Percentiles rank a stretch among this genome's conserved stretches.
phyloP scores from a whole-genome alignment of 2,888 invertebrate species.

The Acleris emargana region DNA sequence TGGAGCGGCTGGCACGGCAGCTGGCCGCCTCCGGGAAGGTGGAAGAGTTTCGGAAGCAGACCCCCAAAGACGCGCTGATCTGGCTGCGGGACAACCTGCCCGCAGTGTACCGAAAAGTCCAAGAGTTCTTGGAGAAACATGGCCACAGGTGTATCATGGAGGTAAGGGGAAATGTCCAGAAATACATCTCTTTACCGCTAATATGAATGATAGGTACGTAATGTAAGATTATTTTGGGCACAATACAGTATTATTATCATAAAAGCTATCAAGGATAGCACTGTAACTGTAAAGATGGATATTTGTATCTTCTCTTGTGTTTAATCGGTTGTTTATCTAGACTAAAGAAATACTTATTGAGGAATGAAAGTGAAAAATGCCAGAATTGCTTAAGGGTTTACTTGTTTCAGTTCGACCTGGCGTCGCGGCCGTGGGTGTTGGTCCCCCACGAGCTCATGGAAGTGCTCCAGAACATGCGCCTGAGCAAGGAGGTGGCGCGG shows the following conservation, averaged over 20 bases:
- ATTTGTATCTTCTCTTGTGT: too few species aligned
- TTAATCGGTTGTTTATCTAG: too few species aligned
- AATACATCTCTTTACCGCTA: background rate
- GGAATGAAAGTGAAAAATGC: too few species aligned
- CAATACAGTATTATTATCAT: too few species aligned
- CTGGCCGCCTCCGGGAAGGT: slow-evolving; percentile 70
- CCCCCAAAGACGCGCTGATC: slow-evolving; percentile 75
- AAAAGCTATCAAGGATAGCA: too few species aligned
- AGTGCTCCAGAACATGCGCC: slow-evolving; percentile 82
- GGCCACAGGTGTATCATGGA: slow-evolving; percentile 88
- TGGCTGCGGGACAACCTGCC: slow-evolving; percentile 85
- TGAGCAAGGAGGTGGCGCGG: slow-evolving; percentile 48
- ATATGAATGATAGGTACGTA: background rate
- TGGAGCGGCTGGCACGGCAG: slow-evolving; percentile 71
- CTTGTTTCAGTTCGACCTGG: slow-evolving; percentile 85
- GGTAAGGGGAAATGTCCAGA: slow-evolving; percentile 55
- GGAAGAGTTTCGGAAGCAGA: slow-evolving; percentile 74
- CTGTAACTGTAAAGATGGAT: too few species aligned
- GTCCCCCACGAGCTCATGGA: slow-evolving; percentile 85
- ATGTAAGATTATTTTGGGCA: too few species aligned
- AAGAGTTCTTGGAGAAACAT: slow-evolving; percentile 85
- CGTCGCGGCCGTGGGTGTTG: slow-evolving; percentile 86
- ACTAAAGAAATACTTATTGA: too few species aligned
- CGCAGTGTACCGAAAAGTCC: slow-evolving; percentile 72
- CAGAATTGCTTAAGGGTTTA: too few species aligned